Evolutionary conservation across 2,797 vertebrate species (phyloP).

Genomic region (Sebastes nivosus): DNA sequence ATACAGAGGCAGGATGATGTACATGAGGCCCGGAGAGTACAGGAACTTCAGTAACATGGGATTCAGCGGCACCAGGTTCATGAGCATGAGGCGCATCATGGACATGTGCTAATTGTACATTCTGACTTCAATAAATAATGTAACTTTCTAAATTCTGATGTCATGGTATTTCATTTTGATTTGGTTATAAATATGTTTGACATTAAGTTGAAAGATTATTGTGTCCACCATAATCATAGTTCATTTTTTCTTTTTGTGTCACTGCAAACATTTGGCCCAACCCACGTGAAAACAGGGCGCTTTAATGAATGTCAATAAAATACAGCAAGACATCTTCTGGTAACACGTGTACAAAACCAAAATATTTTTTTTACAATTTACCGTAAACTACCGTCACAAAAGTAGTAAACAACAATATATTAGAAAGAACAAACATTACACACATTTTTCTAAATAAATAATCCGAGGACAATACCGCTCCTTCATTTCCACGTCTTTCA

Average conservation of each 20-base stretch:
- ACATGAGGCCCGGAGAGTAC: slow-evolving; percentile 80
- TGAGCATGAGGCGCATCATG: slow-evolving; percentile 76
- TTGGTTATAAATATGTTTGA: background rate
- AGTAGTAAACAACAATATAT: background rate
- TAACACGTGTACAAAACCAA: background rate
- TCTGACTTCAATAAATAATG: slow-evolving; percentile 54
- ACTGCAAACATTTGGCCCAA: background rate
- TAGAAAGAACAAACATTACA: background rate
- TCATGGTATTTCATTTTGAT: background rate
- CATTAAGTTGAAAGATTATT: background rate
- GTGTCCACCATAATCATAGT: background rate
- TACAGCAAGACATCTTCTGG: background rate
- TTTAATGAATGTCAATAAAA: background rate
- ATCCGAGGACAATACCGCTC: background rate
- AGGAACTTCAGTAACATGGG: slow-evolving; percentile 76
- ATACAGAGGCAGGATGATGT: slow-evolving; percentile 75
- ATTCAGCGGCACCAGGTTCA: slow-evolving; percentile 55
- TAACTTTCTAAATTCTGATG: slow-evolving; percentile 37
- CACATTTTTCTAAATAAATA: background rate
- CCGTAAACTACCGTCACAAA: too few relatives aligned
- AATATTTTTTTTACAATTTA: background rate
- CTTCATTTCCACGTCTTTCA: background rate
- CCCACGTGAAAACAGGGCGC: background rate
- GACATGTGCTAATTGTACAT: slow-evolving; percentile 67
- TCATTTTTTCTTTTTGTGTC: background rate